These are phyloP conservation scores for Podarcis lilfordi DNA, from an alignment of 2,797 vertebrate species.

Conservation along the genomic window DNA sequence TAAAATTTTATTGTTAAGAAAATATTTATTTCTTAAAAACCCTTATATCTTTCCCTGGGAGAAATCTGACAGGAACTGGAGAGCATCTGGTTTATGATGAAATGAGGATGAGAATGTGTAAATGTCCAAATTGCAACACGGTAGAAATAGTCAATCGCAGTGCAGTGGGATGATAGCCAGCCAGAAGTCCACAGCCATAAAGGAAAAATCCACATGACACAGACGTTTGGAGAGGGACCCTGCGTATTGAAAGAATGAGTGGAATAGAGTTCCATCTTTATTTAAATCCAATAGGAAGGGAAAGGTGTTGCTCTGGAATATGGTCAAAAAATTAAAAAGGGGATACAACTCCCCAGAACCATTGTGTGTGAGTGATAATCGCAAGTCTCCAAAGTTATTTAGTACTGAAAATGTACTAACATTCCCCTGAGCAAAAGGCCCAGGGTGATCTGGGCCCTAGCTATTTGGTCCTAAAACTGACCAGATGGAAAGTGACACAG, in stretches of 20 bases:
- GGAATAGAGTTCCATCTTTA: no score
- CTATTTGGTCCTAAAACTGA: neutral
- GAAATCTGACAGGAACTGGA: neutral
- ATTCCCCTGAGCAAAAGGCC: no score
- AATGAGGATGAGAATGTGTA: neutral
- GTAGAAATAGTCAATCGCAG: neutral
- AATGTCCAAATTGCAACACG: neutral
- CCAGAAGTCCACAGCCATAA: no score
- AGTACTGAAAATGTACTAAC: neutral
- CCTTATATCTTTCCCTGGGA: neutral
- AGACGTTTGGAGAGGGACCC: no score
- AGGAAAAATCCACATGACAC: no score
- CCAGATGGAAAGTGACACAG: neutral
- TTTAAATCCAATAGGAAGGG: no score
- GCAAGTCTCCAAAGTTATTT: neutral
- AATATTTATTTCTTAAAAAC: neutral
- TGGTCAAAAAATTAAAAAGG: neutral
- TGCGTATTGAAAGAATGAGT: no score
- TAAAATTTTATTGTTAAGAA: neutral
- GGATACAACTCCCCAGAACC: neutral
- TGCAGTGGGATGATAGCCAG: neutral
- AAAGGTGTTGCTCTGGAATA: no score
- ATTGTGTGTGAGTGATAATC: neutral
- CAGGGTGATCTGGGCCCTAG: neutral
- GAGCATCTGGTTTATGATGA: neutral